Percentiles rank a stretch among this genome's conserved stretches.
Evolutionary conservation across 2,113 vertebrate genomes (phyloP).

Genomic region (Lycaon pictus): DNA sequence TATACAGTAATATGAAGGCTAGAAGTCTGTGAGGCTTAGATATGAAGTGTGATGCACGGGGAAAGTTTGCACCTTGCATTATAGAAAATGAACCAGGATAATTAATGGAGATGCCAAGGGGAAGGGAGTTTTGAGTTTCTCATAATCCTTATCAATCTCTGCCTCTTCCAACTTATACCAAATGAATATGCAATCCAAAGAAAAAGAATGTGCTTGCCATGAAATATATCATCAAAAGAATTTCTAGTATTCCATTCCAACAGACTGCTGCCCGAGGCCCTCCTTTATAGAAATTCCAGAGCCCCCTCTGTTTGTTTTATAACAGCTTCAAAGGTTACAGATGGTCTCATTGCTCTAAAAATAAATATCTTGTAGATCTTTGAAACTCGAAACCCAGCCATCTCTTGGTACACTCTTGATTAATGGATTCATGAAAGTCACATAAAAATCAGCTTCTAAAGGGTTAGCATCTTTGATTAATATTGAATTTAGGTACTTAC

Average conservation of each 20-base stretch:
- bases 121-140: background rate
- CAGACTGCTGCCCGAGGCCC: slow-evolving; percentile 47
- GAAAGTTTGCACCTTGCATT: background rate
- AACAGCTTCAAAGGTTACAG: slow-evolving; percentile 63
- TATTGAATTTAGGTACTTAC: slow-evolving; percentile 58
- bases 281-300: slow-evolving; percentile 70
- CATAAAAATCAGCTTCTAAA: slow-evolving; percentile 57
- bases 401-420: slow-evolving; percentile 53
- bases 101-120: background rate
- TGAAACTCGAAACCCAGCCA: slow-evolving; percentile 64
- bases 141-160: background rate
- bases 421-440: slow-evolving; percentile 58
- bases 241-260: slow-evolving; percentile 40
- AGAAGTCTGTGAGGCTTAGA: background rate
- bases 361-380: slow-evolving; percentile 63
- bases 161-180: background rate
- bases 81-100: background rate
- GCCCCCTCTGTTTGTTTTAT: slow-evolving; percentile 55
- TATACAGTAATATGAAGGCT: background rate
- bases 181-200: slow-evolving; percentile 24
- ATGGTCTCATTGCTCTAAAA: slow-evolving; percentile 68
- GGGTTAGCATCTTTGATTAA: slow-evolving; percentile 69
- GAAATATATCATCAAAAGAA: slow-evolving; percentile 48
- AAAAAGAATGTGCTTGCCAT: slow-evolving; percentile 35
- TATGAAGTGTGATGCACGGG: background rate